phyloP scores from a whole-genome alignment of 2,888 invertebrate species.

The Drosophila demipolita region DNA sequence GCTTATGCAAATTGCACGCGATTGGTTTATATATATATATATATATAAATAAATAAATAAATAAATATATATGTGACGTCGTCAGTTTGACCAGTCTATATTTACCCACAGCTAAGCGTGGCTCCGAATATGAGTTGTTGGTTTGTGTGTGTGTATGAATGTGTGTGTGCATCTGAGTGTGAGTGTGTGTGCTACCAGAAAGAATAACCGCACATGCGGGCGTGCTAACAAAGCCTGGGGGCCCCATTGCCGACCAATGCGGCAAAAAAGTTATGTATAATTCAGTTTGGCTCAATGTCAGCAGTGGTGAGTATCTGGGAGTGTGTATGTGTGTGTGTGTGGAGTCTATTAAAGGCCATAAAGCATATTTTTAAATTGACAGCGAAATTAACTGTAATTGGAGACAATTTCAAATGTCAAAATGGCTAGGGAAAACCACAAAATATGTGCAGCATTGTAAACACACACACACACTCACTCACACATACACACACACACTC shows the following conservation, averaged over 20 bases:
- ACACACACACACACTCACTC: conserved; percentile 4
- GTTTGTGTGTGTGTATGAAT: background rate
- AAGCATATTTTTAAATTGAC: conserved; percentile 41
- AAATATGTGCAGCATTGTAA: conserved; percentile 28
- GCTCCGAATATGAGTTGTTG: background rate
- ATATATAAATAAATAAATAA: conserved; percentile 29
- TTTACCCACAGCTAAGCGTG: too few species aligned
- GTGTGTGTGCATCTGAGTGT: background rate
- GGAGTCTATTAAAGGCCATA: conserved; percentile 12
- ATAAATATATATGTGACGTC: conserved; percentile 14
- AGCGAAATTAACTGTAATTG: conserved; percentile 61
- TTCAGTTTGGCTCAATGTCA: conserved; percentile 24
- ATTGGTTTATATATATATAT: conserved; percentile 26
- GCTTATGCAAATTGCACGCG: conserved; percentile 72
- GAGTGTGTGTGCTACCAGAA: conserved; percentile 2
- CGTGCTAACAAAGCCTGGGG: background rate
- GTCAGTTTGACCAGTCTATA: conserved; percentile 11
- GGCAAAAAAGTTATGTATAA: conserved; percentile 27
- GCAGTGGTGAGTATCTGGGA: conserved; percentile 13
- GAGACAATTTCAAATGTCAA: conserved; percentile 67
- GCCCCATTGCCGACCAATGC: conserved; percentile 1
- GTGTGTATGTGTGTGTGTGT: background rate
- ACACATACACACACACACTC: conserved; percentile 19
- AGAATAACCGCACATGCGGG: background rate
- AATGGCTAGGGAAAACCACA: conserved; percentile 65